phyloP scores from a whole-genome alignment of 2,113 vertebrate species.

The Nicator chloris region DNA sequence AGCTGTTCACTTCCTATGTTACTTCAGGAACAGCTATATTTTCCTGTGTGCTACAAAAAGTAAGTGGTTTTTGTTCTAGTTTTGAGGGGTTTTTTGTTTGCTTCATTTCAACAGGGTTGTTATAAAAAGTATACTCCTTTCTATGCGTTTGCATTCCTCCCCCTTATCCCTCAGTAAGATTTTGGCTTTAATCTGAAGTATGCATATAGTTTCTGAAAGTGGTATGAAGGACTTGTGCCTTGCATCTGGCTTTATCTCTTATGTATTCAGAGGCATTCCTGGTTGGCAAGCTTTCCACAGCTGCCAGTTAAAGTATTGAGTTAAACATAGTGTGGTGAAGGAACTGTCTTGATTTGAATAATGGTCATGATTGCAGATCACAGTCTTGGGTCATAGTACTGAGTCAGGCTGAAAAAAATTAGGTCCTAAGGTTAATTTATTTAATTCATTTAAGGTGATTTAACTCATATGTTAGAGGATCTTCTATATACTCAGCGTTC shows the following conservation, averaged over 20 bases:
- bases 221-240: not conserved
- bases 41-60: not conserved
- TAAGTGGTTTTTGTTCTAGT: not conserved
- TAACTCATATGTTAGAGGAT: not conserved
- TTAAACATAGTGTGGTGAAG: not conserved
- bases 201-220: fast-evolving
- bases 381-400: not conserved
- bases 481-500: not conserved
- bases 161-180: not conserved
- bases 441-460: not conserved
- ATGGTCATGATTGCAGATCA: not conserved
- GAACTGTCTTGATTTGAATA: not conserved
- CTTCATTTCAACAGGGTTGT: not conserved
- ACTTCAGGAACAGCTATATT: not conserved
- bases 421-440: not conserved
- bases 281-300: not conserved
- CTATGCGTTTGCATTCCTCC: not conserved
- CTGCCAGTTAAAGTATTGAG: not conserved
- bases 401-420: not conserved
- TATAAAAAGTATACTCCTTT: not conserved
- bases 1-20: not conserved
- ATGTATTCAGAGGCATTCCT: not conserved
- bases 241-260: not conserved
- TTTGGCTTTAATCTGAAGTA: not conserved
- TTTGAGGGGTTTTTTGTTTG: not conserved